These are phyloP conservation scores for Aptenodytes forsteri DNA, from an alignment of 2,113 vertebrate species.

Conservation along the genomic window DNA sequence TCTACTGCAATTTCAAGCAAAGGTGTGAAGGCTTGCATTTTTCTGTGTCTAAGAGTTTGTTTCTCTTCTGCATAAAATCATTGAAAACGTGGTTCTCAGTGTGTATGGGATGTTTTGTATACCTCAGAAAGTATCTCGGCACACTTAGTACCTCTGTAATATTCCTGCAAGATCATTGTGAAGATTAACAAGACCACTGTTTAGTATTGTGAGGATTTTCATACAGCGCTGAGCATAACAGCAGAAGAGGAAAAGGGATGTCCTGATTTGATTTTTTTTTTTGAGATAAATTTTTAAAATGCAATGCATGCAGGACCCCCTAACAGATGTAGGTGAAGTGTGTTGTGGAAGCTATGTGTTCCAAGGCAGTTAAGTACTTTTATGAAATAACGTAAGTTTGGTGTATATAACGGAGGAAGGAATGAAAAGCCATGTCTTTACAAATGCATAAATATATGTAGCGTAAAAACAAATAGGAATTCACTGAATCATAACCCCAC, in stretches of 20 bases:
- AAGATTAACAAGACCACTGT: neutral
- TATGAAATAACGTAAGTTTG: neutral
- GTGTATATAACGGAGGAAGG: neutral
- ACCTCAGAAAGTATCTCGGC: neutral
- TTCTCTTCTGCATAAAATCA: neutral
- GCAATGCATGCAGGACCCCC: too few relatives aligned
- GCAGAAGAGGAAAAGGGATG: neutral
- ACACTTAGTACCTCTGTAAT: neutral
- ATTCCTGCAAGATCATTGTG: neutral
- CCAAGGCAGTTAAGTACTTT: neutral
- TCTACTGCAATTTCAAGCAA: neutral
- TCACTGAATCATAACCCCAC: neutral
- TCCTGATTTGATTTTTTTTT: neutral
- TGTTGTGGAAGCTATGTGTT: neutral
- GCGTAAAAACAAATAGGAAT: neutral
- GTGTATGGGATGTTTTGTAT: neutral
- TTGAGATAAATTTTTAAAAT: neutral
- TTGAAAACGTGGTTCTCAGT: neutral
- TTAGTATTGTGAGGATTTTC: neutral
- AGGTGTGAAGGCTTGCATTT: neutral
- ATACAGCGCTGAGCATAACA: neutral
- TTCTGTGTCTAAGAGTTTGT: neutral
- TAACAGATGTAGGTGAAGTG: neutral
- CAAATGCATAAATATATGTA: neutral
- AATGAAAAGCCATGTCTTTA: neutral